Evolutionary conservation across 2,888 invertebrate genomes (phyloP).

Genomic region (Calliphora vomitoria): DNA sequence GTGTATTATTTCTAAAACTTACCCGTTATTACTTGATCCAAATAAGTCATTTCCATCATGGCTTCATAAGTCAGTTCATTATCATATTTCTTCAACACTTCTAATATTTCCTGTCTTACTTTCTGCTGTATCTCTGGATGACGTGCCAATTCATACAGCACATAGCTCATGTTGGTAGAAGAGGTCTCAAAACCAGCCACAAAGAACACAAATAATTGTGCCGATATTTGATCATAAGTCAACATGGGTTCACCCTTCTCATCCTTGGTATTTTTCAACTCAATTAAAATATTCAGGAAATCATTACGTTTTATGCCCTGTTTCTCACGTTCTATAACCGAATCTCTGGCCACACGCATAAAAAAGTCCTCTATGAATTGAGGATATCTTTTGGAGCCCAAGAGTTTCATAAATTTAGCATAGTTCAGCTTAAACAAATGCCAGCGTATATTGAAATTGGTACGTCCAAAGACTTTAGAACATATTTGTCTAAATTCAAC

Average conservation of each 20-base stretch:
- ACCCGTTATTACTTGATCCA: conserved; percentile 85
- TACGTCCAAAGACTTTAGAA: conserved; percentile 72
- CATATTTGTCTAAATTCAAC: conserved; percentile 81
- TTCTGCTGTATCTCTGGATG: conserved; percentile 85
- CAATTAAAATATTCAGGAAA: conserved; percentile 79
- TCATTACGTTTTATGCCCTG: conserved; percentile 79
- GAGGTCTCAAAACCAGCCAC: conserved; percentile 86
- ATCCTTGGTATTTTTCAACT: conserved; percentile 75
- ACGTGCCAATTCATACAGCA: conserved; percentile 85
- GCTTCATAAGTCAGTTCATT: conserved; percentile 83
- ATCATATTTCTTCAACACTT: conserved; percentile 81
- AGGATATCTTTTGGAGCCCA: conserved; percentile 49
- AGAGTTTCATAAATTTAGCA: conserved; percentile 45
- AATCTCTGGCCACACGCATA: conserved; percentile 76
- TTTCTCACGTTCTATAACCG: conserved; percentile 76
- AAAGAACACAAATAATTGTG: conserved; percentile 86
- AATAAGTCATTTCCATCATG: conserved; percentile 84
- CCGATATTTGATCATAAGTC: conserved; percentile 84
- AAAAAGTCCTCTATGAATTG: conserved; percentile 74
- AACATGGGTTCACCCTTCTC: conserved; percentile 63
- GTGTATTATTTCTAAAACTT: conserved; percentile 4
- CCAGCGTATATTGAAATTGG: conserved; percentile 76
- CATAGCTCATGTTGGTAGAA: conserved; percentile 84
- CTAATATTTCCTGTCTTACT: conserved; percentile 83
- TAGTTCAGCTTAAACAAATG: conserved; percentile 76